Percentiles rank a stretch among this genome's conserved stretches.
These are phyloP conservation scores for Embiotoca jacksoni DNA, from an alignment of 2,113 vertebrate species.

Conservation along the genomic window DNA sequence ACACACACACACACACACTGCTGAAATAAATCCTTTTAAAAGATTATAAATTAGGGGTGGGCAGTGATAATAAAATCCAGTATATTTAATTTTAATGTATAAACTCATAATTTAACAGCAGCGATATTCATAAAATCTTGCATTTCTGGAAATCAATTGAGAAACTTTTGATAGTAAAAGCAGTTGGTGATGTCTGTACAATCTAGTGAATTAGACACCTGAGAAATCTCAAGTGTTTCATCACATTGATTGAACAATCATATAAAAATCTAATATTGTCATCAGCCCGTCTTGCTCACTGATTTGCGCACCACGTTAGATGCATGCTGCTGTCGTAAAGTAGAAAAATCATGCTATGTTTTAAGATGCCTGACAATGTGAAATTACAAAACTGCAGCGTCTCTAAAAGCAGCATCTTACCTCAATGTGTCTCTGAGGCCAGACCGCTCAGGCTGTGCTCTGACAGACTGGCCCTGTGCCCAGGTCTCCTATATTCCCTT, in stretches of 20 bases:
- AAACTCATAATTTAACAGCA: no score
- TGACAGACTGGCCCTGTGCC: constrained; percentile 14
- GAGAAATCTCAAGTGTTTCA: neutral
- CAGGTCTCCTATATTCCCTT: constrained; percentile 18
- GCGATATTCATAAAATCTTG: no score
- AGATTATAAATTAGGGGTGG: no score
- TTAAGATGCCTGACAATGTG: neutral
- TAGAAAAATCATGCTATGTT: neutral
- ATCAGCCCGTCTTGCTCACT: neutral
- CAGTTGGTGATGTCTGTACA: neutral
- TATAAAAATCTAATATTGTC: neutral
- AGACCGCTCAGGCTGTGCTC: constrained; percentile 22
- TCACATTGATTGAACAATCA: neutral
- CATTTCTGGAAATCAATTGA: neutral
- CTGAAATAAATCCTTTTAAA: no score
- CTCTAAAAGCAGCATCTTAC: constrained; percentile 14
- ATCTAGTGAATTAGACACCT: neutral
- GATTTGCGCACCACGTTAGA: neutral
- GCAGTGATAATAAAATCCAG: neutral
- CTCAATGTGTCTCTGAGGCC: neutral
- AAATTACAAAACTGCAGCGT: constrained; percentile 7
- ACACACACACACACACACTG: no score
- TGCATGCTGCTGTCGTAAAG: neutral
- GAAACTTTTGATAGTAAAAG: neutral
- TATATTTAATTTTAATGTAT: neutral